These are phyloP conservation scores for Pristionchus pacificus DNA, from an alignment of 1,140 invertebrate species.

Conservation along the genomic window DNA sequence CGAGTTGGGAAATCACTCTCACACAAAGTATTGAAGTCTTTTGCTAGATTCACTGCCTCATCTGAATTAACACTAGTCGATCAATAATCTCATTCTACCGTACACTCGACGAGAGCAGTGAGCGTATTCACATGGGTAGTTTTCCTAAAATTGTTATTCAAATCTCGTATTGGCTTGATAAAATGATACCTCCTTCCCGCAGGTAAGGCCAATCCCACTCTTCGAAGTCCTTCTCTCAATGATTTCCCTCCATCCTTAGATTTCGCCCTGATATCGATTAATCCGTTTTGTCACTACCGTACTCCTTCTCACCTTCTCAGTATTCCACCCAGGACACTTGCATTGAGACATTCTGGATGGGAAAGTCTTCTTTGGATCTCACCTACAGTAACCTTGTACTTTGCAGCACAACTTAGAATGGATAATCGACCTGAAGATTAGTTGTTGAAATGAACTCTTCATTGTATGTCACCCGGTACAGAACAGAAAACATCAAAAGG, in stretches of 20 bases:
- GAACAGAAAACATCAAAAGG: neutral
- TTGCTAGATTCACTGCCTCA: conserved; percentile 92
- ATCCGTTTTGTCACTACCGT: neutral
- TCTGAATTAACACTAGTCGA: conserved; percentile 65
- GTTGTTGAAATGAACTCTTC: neutral
- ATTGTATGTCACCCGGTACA: neutral
- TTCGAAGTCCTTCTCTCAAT: conserved; percentile 91
- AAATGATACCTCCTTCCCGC: conserved; percentile 90
- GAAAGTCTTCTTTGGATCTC: conserved; percentile 94
- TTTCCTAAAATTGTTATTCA: too few species aligned
- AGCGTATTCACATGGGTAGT: conserved; percentile 95
- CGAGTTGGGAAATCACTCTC: conserved; percentile 96
- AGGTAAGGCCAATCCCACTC: conserved; percentile 94
- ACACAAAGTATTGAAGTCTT: conserved; percentile 96
- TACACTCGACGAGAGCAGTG: conserved; percentile 87
- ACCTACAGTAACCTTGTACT: conserved; percentile 98
- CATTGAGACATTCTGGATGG: conserved; percentile 97
- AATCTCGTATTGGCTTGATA: too few species aligned
- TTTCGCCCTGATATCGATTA: conserved; percentile 76
- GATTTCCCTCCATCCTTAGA: conserved; percentile 97
- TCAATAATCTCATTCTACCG: neutral
- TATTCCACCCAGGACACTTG: conserved; percentile 92
- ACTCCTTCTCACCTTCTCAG: conserved; percentile 72
- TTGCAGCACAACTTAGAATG: conserved; percentile 92
- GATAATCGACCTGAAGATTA: conserved; percentile 83